A percentile compares a stretch with the other conserved stretches of the same genome.
These are phyloP conservation scores for Magallana nippona DNA, from an alignment of 2,888 invertebrate species.

Conservation along the genomic window DNA sequence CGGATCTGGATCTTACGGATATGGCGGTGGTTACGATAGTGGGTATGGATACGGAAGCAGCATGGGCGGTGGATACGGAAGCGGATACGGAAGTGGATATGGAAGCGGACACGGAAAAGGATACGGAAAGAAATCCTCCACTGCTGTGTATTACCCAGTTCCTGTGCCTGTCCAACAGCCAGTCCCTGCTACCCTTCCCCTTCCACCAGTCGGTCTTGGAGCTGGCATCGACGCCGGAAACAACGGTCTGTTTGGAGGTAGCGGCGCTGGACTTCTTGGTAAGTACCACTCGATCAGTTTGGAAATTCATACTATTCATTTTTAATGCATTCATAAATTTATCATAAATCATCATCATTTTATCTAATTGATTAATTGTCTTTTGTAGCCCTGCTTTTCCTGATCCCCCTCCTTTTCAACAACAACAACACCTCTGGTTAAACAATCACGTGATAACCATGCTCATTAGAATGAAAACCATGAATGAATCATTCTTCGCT, in stretches of 20 bases:
- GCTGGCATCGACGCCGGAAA: background rate
- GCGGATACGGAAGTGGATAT: background rate
- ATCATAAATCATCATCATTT: background rate
- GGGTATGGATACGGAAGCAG: background rate
- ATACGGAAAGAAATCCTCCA: background rate
- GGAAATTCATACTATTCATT: too few species aligned
- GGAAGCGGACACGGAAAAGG: slow-evolving; percentile 18
- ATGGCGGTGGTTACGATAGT: background rate
- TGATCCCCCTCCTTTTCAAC: slow-evolving; percentile 14
- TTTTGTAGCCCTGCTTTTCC: slow-evolving; percentile 7
- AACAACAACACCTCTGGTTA: slow-evolving; percentile 16
- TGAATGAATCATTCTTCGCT: background rate
- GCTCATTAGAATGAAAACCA: background rate
- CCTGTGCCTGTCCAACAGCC: slow-evolving; percentile 9
- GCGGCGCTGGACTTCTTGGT: slow-evolving; percentile 5
- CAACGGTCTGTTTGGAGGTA: background rate
- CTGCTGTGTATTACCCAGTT: background rate
- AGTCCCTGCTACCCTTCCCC: background rate
- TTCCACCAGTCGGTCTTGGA: background rate
- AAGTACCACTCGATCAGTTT: background rate
- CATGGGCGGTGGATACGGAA: background rate
- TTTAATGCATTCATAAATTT: too few species aligned
- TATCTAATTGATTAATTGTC: background rate
- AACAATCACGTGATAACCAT: background rate
- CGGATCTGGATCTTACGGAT: too few species aligned